Conservation (phyloP, 2,888 invertebrate genomes). For the Limulus polyphemus region DNA sequence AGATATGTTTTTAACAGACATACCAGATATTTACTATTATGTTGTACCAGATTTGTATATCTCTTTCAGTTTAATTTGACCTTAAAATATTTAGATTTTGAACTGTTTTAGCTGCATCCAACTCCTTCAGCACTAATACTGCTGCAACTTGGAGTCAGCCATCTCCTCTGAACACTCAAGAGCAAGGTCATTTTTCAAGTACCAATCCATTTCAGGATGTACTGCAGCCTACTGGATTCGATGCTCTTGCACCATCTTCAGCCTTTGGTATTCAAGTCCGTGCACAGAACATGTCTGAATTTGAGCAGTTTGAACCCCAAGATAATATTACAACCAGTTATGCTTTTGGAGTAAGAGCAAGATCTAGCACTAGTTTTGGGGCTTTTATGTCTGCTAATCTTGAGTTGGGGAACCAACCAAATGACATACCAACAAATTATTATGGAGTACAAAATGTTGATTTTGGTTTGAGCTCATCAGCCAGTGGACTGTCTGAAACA, state of each 20-base stretch:
- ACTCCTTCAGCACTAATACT: conserved; percentile 11
- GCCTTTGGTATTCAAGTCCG: conserved; percentile 8
- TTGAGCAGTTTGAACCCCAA: too few relatives aligned
- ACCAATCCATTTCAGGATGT: conserved; percentile 18
- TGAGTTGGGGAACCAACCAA: conserved; percentile 8
- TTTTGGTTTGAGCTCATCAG: neutral
- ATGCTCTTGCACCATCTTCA: conserved; percentile 5
- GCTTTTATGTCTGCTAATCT: neutral
- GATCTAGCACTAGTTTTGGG: too few relatives aligned
- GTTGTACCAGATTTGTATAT: too few relatives aligned
- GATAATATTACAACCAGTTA: too few relatives aligned
- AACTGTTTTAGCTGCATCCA: conserved; percentile 13
- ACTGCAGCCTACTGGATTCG: conserved; percentile 2
- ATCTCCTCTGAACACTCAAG: neutral
- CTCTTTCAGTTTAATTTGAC: neutral
- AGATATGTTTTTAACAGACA: too few relatives aligned
- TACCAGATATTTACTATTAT: too few relatives aligned
- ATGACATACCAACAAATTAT: conserved; percentile 10
- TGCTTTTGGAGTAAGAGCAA: too few relatives aligned
- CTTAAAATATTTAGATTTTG: neutral
- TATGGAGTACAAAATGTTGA: conserved; percentile 15
- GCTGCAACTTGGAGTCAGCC: conserved; percentile 10
- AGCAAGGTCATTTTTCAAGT: conserved; percentile 7
- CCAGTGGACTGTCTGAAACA: conserved; percentile 16
- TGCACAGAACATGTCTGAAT: too few relatives aligned